Base-by-base conservation (phyloP, 2,797 vertebrate genomes). In the Microhierax caerulescens region DNA sequence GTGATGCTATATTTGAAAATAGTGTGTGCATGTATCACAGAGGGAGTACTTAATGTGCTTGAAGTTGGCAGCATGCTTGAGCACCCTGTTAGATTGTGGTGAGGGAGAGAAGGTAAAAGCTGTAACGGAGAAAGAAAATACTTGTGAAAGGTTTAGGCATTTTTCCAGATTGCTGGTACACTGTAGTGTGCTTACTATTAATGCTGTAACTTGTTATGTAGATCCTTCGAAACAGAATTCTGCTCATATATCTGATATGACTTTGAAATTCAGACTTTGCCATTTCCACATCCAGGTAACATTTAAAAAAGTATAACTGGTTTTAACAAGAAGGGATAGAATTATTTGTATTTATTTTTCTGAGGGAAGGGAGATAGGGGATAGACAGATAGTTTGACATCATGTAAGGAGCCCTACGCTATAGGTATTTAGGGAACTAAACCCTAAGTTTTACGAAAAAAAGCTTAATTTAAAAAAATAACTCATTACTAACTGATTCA, bases 91-190 rank as follows among this genome's bases (percentile, higher is more conserved):
- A 67, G 78, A 90, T 28, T 83, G 61, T 63, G 65, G 85, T 70
- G 59, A 9, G 6, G 77, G 59, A 39, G 74, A 89, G 69, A 79
- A 94, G 80, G 94, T 79, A 94, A 95, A 93, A 90, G 54, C 79
- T 89, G 77, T 64, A 95, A 86, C 94, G 53, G 37, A 81, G 73
- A 90, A 95, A 78, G 70, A 67, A 96, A 93, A 91, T 75, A 92
- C 79, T 89, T 91, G 54, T 79, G 83, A 95, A 95, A 93, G 79
- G 75, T 70, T 95, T 89, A 91, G 88, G 43, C 86, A 85, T 87
- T 95, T 88, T 76, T 92, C 87, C 90, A 94, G 76, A 43, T 61
- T 93, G 54, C 56, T 65, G 27, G 36, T 85, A 50, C 27, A 45
- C 41, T 56, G 32, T 21, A 56, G 34, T 60, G 37, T 53, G 45